Evolutionary conservation across 2,888 invertebrate species (phyloP), one percentile per base, ranked within the genome.

Genomic region (Dysmachus trigonus): DNA sequence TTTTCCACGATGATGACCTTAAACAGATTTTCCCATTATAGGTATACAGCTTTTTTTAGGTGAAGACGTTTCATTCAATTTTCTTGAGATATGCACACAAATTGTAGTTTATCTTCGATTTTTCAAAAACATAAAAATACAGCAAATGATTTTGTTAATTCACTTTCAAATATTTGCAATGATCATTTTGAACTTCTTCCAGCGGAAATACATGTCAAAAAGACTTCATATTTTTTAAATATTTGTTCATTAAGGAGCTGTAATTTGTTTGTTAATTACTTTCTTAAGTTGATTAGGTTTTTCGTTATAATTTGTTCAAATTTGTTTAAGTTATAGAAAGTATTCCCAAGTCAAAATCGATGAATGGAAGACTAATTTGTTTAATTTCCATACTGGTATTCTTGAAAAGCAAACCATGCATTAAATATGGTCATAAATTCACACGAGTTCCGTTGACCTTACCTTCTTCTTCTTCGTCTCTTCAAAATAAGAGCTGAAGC

Each of bases 401-500:
- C 33, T 35, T 73, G 1, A 31, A 73, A 73, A 30, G 33, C 33
- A 33, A 31, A 73, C 73, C 35, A 73, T 6, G 33, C 73, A 7
- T 73, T 22, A 35, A 31, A 33, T n/a, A n/a, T n/a, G 10, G 31
- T 7, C 8, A 33, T 73, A 73, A 73, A 73, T 73, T 73, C 73
- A 73, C 73, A 73, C 73, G 35, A 73, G 31, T 73, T 73, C 73
- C 73, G 73, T 73, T 73, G 73, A 73, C 73, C 73, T 73, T 73
- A n/a, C 33, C 38, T 41, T 41, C 38, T 41, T 41, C 38, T 31
- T 73, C 33, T 72, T 27, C n/a, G n/a, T n/a, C 3, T 73, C n/a
- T 73, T 73, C 1, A 33, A 7, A 35, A 72, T 10, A 27, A 53
- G 22, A 53, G 33, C 33, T 15, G 15, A 33, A 18, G 73, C 73